Conservation (phyloP, 1,140 invertebrate species). For the Pogonognathellus flavescens region DNA sequence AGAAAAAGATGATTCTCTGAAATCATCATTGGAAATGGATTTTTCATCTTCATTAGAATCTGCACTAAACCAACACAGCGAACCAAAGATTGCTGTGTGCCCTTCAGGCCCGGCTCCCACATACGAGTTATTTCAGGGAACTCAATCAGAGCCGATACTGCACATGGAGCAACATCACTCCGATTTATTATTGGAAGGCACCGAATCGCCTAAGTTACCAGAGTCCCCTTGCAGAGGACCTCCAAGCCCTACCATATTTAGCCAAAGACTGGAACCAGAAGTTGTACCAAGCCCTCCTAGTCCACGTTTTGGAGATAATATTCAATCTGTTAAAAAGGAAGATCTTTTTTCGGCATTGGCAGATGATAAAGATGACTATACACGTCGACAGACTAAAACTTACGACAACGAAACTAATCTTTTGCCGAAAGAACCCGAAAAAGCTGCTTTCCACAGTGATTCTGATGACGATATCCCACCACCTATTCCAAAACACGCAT, state of each 20-base stretch:
- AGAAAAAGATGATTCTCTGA: not conserved
- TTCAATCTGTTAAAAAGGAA: not conserved
- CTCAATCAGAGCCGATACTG: slow-evolving; percentile 1
- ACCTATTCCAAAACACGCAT: slow-evolving; percentile 59
- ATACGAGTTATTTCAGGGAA: not conserved
- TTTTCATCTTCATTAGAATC: not conserved
- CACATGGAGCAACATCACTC: not conserved
- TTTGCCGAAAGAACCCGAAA: not conserved
- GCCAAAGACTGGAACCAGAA: slow-evolving; percentile 26
- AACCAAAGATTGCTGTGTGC: not conserved
- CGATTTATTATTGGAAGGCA: not conserved
- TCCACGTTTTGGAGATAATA: not conserved
- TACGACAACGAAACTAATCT: slow-evolving; percentile 40
- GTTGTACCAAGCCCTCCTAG: slow-evolving; percentile 1
- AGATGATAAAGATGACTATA: slow-evolving; percentile 25
- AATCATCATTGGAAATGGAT: not conserved
- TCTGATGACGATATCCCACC: slow-evolving; percentile 56
- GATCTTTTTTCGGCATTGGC: not conserved
- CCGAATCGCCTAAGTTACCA: slow-evolving; percentile 52
- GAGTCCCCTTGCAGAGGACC: slow-evolving; percentile 38
- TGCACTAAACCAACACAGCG: not conserved
- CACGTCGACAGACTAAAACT: slow-evolving; percentile 51
- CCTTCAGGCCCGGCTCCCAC: slow-evolving; percentile 16
- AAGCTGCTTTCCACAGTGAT: not conserved
- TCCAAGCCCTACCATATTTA: slow-evolving; percentile 36